phyloP scores from a whole-genome alignment of 2,113 vertebrate genomes.

The Thermophis baileyi region DNA sequence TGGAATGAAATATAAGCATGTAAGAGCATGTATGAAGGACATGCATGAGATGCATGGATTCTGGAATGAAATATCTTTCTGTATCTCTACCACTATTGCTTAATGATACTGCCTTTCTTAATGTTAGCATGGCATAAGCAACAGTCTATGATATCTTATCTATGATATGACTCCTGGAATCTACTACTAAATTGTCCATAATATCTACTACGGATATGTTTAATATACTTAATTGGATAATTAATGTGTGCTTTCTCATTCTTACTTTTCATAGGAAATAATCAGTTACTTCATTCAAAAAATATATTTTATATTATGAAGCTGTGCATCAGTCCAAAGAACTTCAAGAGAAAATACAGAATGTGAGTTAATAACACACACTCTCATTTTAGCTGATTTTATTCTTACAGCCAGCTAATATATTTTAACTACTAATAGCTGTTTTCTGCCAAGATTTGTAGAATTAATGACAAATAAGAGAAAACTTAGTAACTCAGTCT shows the following conservation, averaged over 20 bases:
- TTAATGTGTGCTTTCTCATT: neutral
- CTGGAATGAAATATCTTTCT: neutral
- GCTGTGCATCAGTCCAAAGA: neutral
- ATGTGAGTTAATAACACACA: no score
- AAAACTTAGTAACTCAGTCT: neutral
- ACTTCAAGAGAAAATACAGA: neutral
- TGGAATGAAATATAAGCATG: no score
- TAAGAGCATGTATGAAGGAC: no score
- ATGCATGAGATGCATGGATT: neutral
- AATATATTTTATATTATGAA: neutral
- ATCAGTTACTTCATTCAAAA: neutral
- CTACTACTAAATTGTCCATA: neutral
- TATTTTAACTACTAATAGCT: neutral
- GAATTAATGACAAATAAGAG: neutral
- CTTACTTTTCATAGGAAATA: neutral
- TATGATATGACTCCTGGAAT: neutral
- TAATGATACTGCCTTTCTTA: neutral
- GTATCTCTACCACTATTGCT: neutral
- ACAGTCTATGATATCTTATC: neutral
- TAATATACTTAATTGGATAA: neutral
- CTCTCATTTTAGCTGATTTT: no score
- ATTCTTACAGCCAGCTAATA: neutral
- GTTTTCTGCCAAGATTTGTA: neutral
- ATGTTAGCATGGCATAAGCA: neutral
- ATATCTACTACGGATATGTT: neutral